phyloP scores from a whole-genome alignment of 30 jellyfish, hydroid and myxozoan genomes.

The Turritopsis rubra region DNA sequence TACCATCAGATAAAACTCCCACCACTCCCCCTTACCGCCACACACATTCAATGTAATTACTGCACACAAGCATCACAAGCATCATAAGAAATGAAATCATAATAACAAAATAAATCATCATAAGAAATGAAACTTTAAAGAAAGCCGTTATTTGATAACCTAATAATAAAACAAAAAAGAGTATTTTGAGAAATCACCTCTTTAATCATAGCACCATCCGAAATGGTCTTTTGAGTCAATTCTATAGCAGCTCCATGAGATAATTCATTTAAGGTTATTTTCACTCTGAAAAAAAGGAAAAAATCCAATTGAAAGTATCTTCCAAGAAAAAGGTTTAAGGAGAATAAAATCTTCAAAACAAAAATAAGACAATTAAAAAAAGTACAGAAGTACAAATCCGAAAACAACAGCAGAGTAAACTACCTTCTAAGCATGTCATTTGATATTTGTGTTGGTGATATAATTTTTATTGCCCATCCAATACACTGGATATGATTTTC shows the following conservation, averaged over 20 bases:
- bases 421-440: slow-evolving; percentile 86
- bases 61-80: too few species aligned
- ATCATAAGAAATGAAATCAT: too few species aligned
- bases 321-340: too few species aligned
- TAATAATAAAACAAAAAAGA: too few species aligned
- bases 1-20: too few species aligned
- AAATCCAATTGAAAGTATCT: not conserved
- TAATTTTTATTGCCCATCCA: slow-evolving; percentile 83
- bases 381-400: not conserved
- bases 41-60: too few species aligned
- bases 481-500: slow-evolving; percentile 47
- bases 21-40: too few species aligned
- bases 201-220: slow-evolving; percentile 55
- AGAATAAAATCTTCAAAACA: not conserved
- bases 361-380: not conserved
- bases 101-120: too few species aligned
- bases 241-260: slow-evolving; percentile 95
- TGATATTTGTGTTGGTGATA: slow-evolving; percentile 79
- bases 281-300: slow-evolving; percentile 37
- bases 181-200: slow-evolving; percentile 42
- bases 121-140: not conserved
- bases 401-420: not conserved
- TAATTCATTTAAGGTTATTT: slow-evolving; percentile 82
- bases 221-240: slow-evolving; percentile 53
- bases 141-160: not conserved